Evolutionary conservation across 2,113 vertebrate species (phyloP), one percentile per base, ranked within the genome.

Genomic region (Mesitornis unicolor): DNA sequence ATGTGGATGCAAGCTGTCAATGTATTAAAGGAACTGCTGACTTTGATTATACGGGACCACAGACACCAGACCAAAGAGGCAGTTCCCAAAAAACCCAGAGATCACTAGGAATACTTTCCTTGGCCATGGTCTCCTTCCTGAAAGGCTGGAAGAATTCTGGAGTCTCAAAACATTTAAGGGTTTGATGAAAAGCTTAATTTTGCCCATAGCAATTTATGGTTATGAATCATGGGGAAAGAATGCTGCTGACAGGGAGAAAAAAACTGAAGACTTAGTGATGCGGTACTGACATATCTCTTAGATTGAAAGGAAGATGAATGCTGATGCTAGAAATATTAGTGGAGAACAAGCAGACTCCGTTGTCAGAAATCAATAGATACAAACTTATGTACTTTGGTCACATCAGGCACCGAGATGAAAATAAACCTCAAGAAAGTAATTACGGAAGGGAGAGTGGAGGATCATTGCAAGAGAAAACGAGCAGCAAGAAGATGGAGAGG

Each of bases 311-410:
- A 96, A 95, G 91, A 96, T 56, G 77, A 96, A 95, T 91, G 96
- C 94, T 96, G 94, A 94, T 91, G 89, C 74, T 92, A 21, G 87
- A 97, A 95, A 95, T 95, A 95, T 92, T 95, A 95, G 84, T 84
- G 77, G 90, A 68, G 91, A 95, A 91, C 86, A 96, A 84, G 93
- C 94, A 96, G 91, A 38, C 69, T 92, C 18, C 82, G 80, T 93
- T 95, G 96, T 95, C 95, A 95, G 94, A 95, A 95, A 96, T 97
- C 95, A 84, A 96, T 93, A 96, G 43, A 56, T 64, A 89, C 80
- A 92, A 93, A 94, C 93, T 95, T 92, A 95, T 64, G 69, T 82
- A 87, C 94, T 94, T 91, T 35, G 89, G 84, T 95, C 91, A 87
- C 94, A 95, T 91, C 84, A 70, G 87, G 43, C 92, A 71, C 78